Evolutionary conservation across 2,888 invertebrate species (phyloP), one percentile per base, ranked within the genome.

Genomic region (Melolontha melolontha): DNA sequence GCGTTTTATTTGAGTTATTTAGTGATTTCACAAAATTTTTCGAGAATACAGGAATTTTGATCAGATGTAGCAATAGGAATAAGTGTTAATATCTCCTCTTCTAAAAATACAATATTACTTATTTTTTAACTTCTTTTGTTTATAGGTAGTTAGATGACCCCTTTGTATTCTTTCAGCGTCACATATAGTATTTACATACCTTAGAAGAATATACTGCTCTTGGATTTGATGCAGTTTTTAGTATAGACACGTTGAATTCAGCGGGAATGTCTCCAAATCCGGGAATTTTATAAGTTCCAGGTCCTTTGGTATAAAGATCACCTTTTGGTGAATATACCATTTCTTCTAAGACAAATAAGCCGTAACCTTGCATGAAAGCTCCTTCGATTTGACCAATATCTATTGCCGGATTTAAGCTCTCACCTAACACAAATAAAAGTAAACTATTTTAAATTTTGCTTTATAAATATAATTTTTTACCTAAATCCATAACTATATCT

Each of bases 311-410:
- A 76, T 88, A 91, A 41, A 95, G 81, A 5, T 88, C 89, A 7
- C 97, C 97, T 49, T 88, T 89, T 0, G 96, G 93, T 0, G 96
- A 94, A 79, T 93, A 93, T 68, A 94, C 89, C 75, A 95, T 85
- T 81, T 97, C 96, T 83, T 98, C 98, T 78, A 97, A 85, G 0
- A 94, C 93, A 77, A 93, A 96, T 66, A 98, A 82, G 1, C 97
- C 98, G 77, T 96, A 95, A 0, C 98, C 98, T 87, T 97, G 97
- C 79, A 95, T 87, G 77, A 97, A 98, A 0, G 88, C 98, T 1
- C 98, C 98, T 84, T 98, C 98, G 12, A 98, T 92, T 86, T 98
- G 98, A 0, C 97, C 98, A 75, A 98, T 93, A 77, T 98, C 98
- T 72, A 98, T 95, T 1, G 97, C 97, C 2, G 98, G 98, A 84